Percentiles rank a stretch among this genome's conserved stretches.
Conservation (phyloP, 53 echinoderm and acorn worm genomes). For the Crossaster papposus region DNA sequence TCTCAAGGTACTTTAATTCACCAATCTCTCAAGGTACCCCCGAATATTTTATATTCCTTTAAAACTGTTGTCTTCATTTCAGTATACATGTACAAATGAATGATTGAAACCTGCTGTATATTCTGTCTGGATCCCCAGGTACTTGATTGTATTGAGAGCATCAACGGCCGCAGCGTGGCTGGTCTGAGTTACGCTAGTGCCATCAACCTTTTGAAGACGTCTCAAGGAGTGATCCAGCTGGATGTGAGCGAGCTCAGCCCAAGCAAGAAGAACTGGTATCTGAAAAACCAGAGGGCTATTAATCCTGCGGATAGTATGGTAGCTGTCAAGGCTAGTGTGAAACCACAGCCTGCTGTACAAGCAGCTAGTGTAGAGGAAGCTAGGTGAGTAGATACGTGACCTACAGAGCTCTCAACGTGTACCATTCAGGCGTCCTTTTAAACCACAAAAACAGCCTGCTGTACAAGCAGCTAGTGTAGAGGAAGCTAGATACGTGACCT, state of each 20-base stretch:
- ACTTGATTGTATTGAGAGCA: conserved; percentile 63
- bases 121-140: conserved; percentile 10
- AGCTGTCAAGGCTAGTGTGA: conserved; percentile 52
- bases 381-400: conserved; percentile 1
- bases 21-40: no score
- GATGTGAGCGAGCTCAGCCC: conserved; percentile 50
- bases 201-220: conserved; percentile 56
- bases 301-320: conserved; percentile 29
- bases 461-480: no score
- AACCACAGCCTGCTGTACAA: conserved; percentile 2
- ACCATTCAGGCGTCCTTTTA: no score
- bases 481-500: no score
- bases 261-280: conserved; percentile 39
- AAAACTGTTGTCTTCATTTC: no score
- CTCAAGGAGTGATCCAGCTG: conserved; percentile 62
- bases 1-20: no score
- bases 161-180: conserved; percentile 68
- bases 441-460: no score
- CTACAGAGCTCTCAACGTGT: not conserved
- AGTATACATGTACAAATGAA: no score
- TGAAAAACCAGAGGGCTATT: not conserved
- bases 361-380: conserved; percentile 3
- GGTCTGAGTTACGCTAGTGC: conserved; percentile 64
- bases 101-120: no score
- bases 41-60: no score